phyloP scores from a whole-genome alignment of 2,113 vertebrate genomes.

The Xiphorhynchus elegans region DNA sequence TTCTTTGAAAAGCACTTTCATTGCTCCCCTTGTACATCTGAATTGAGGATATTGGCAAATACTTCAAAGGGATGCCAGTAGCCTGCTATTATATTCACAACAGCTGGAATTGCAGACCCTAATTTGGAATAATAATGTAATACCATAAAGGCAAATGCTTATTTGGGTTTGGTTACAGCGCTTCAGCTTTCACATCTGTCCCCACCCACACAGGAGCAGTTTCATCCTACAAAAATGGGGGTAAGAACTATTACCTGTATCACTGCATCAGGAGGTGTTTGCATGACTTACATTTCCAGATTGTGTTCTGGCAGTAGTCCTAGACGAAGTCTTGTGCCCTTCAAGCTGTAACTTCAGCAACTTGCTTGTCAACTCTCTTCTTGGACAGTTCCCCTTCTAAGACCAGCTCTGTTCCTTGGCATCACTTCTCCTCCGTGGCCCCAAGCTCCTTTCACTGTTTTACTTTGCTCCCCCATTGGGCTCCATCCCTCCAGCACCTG shows the following conservation, averaged over 20 bases:
- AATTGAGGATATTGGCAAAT: neutral
- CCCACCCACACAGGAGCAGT: conserved; percentile 13
- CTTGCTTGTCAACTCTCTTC: neutral
- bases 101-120: conserved; percentile 17
- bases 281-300: neutral
- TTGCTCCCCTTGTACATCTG: neutral
- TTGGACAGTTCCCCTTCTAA: neutral
- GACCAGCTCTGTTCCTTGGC: neutral
- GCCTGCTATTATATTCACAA: neutral
- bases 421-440: neutral
- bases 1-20: neutral
- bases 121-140: neutral
- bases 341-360: neutral
- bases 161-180: conserved; percentile 15
- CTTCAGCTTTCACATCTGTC: conserved; percentile 13
- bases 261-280: neutral
- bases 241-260: neutral
- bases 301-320: neutral
- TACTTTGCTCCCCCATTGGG: neutral
- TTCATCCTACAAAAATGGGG: conserved; percentile 1
- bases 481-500: neutral
- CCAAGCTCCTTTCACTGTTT: neutral
- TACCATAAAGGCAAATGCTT: neutral
- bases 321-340: neutral
- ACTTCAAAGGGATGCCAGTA: neutral